These are phyloP conservation scores for Hypsopygia costalis DNA, from an alignment of 2,888 invertebrate genomes.

Conservation along the genomic window DNA sequence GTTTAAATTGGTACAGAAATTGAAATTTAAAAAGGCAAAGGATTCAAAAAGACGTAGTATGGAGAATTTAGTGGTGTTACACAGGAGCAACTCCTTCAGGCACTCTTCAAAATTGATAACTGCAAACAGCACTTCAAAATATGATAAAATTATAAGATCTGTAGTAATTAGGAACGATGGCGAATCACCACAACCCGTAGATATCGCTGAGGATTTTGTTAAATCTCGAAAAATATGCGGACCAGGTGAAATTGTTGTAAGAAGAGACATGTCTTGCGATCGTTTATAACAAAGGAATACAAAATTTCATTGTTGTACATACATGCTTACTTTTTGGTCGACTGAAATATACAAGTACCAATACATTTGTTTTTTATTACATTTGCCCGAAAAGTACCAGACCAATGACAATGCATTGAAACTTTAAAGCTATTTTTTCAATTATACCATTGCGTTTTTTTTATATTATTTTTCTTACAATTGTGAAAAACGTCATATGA, in stretches of 20 bases:
- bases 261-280: conserved; percentile 11
- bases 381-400: no score
- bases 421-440: no score
- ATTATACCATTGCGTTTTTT: no score
- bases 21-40: conserved; percentile 26
- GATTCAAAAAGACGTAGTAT: conserved; percentile 22
- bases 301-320: no score
- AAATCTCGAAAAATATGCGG: conserved; percentile 40
- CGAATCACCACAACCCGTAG: conserved; percentile 17
- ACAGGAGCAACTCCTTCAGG: conserved; percentile 28
- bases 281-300: no score
- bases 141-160: conserved; percentile 26
- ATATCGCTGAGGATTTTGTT: conserved; percentile 11
- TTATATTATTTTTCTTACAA: no score
- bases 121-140: conserved; percentile 11
- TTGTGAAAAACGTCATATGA: no score
- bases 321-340: no score
- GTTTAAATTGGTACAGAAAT: not conserved
- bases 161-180: conserved; percentile 32
- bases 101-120: conserved; percentile 24
- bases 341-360: no score
- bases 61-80: conserved; percentile 33
- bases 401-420: no score
- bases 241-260: conserved; percentile 38
- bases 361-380: no score